These are phyloP conservation scores for Limosa lapponica DNA, from an alignment of 2,797 vertebrate genomes.

Conservation along the genomic window DNA sequence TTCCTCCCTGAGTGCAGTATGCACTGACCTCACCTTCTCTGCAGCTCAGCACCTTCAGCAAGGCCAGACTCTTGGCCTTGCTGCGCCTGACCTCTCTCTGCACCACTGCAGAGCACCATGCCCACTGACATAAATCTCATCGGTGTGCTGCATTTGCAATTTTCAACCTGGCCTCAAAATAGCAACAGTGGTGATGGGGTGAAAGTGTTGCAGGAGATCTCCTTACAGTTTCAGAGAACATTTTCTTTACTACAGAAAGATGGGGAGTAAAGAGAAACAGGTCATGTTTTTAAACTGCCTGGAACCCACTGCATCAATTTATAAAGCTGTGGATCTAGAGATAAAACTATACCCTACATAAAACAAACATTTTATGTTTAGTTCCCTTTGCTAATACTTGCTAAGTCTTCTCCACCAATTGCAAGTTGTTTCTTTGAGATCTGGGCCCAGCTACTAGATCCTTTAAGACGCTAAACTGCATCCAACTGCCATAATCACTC, in stretches of 20 bases:
- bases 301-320: background rate
- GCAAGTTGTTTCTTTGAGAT: background rate
- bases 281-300: background rate
- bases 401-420: background rate
- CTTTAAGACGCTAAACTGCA: background rate
- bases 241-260: background rate
- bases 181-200: background rate
- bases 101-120: background rate
- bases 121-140: background rate
- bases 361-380: background rate
- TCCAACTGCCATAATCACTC: background rate
- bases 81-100: background rate
- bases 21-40: background rate
- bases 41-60: background rate
- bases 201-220: background rate
- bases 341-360: background rate
- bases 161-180: background rate
- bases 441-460: background rate
- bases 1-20: rapidly evolving
- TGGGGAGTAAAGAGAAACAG: background rate
- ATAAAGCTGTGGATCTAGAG: background rate
- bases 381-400: background rate
- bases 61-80: background rate
- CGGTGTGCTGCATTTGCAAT: background rate
- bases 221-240: rapidly evolving